phyloP scores from a whole-genome alignment of 1,140 invertebrate species.

The Ylistrum balloti region DNA sequence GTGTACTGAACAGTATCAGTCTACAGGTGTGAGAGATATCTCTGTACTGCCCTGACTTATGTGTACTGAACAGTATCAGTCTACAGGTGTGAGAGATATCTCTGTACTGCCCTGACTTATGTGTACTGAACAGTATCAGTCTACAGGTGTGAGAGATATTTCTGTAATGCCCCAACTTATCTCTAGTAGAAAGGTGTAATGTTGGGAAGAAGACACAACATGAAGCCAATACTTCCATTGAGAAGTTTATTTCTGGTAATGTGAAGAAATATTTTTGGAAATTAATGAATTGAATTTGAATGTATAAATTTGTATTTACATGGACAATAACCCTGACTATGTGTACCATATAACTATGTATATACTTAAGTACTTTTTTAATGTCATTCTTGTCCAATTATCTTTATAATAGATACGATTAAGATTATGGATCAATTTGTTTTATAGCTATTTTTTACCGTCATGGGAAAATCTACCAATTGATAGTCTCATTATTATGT shows the following conservation, averaged over 20 bases:
- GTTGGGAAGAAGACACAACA: too few species aligned
- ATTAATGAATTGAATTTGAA: neutral
- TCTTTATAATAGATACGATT: too few species aligned
- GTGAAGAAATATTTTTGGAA: neutral
- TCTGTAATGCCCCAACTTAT: too few species aligned
- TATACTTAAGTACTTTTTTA: neutral
- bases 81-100: too few species aligned
- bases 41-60: too few species aligned
- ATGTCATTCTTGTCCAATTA: neutral
- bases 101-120: too few species aligned
- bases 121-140: too few species aligned
- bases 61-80: too few species aligned
- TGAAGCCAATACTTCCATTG: neutral
- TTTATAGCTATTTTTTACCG: neutral
- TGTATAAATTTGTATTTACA: neutral
- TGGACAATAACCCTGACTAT: neutral
- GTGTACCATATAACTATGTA: neutral
- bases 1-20: too few species aligned
- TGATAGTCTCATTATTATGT: slow-evolving; percentile 6
- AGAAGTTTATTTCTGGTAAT: neutral
- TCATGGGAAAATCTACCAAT: slow-evolving; percentile 26
- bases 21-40: too few species aligned
- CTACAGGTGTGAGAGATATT: too few species aligned
- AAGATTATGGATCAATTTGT: neutral
- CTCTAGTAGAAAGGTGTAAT: too few species aligned